Evolutionary conservation across 2,797 vertebrate genomes (phyloP).

Genomic region (Tauraco hartlaubi): DNA sequence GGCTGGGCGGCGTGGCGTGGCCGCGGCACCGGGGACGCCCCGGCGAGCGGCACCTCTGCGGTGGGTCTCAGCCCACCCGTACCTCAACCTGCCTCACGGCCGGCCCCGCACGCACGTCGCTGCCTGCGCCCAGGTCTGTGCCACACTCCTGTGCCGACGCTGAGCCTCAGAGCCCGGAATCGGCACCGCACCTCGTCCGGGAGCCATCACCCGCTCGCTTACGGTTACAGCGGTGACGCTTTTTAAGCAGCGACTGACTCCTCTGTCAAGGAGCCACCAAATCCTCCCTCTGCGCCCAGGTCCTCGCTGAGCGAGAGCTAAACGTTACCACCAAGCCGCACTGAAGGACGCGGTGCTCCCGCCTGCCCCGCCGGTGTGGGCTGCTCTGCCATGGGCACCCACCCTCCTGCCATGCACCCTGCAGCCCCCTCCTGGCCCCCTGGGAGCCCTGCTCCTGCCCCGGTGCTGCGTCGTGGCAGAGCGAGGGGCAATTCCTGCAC

Average conservation of each 20-base stretch:
- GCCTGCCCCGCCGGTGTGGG: fast-evolving
- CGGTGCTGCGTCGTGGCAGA: background rate
- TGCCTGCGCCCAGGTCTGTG: background rate
- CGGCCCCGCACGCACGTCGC: fast-evolving
- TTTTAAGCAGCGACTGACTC: background rate
- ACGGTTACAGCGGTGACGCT: background rate
- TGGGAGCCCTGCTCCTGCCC: background rate
- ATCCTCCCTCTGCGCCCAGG: background rate
- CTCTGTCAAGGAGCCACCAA: background rate
- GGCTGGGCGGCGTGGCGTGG: background rate
- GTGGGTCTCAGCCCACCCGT: background rate
- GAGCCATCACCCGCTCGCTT: background rate
- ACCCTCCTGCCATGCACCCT: background rate
- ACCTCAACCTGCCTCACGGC: fast-evolving
- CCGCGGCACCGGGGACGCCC: background rate
- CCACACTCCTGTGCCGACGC: fast-evolving
- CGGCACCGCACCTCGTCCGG: background rate
- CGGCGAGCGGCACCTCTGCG: fast-evolving
- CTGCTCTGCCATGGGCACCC: background rate
- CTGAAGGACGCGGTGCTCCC: fast-evolving
- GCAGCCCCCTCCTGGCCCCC: background rate
- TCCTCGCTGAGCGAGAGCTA: background rate
- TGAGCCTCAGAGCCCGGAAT: background rate
- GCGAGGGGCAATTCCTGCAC: background rate
- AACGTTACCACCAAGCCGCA: background rate